phyloP scores from a whole-genome alignment of 1,140 invertebrate genomes.

The Bombus turneri region DNA sequence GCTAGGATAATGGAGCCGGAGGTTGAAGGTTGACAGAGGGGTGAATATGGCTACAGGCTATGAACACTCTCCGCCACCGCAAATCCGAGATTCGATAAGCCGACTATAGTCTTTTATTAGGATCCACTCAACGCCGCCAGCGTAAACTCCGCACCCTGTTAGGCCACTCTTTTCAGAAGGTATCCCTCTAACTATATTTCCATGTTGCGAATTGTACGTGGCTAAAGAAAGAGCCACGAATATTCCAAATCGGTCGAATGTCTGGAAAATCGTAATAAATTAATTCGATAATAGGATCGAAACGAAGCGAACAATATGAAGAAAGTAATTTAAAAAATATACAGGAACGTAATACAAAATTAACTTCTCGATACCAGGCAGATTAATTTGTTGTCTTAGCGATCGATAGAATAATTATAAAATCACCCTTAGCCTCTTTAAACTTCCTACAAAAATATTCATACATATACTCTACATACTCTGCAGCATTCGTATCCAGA shows the following conservation, averaged over 20 bases:
- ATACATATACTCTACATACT: neutral
- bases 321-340: too few relatives aligned
- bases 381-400: too few relatives aligned
- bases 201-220: conserved; percentile 3
- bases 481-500: too few relatives aligned
- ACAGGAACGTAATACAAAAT: too few relatives aligned
- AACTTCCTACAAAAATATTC: neutral
- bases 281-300: too few relatives aligned
- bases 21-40: conserved; percentile 65
- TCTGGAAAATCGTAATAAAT: neutral
- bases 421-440: too few relatives aligned
- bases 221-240: neutral
- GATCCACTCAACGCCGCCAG: conserved; percentile 59
- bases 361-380: too few relatives aligned
- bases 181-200: conserved; percentile 21
- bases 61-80: conserved; percentile 61
- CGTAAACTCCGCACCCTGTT: conserved; percentile 44
- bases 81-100: conserved; percentile 69
- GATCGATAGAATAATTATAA: too few relatives aligned
- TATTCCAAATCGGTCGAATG: neutral
- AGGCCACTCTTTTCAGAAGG: conserved; percentile 8
- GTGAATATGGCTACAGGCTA: conserved; percentile 65
- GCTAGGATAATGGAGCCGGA: conserved; percentile 53
- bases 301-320: neutral
- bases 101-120: conserved; percentile 66